Conservation (phyloP, 2,888 invertebrate genomes). For the Athalia rosae region DNA sequence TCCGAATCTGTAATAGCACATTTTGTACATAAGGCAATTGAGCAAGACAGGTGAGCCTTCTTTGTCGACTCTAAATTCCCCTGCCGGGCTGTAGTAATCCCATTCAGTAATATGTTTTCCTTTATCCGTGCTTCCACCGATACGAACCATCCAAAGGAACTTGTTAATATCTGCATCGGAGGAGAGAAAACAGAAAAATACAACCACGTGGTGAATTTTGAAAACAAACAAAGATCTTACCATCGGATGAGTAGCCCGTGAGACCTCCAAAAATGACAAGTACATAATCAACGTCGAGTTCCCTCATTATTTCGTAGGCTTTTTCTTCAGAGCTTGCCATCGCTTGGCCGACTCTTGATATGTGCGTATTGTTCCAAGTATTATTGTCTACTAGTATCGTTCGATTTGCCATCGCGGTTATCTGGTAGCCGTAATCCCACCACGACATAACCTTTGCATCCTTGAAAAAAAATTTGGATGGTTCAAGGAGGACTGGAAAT, state of each 20-base stretch:
- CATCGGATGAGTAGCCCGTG: slow-evolving; percentile 98
- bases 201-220: neutral
- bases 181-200: slow-evolving; percentile 18
- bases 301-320: slow-evolving; percentile 98
- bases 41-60: slow-evolving; percentile 94
- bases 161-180: slow-evolving; percentile 91
- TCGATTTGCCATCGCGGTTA: slow-evolving; percentile 99
- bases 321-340: slow-evolving; percentile 98
- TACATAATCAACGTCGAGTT: slow-evolving; percentile 98
- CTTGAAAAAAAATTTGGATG: slow-evolving; percentile 71
- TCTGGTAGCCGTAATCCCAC: slow-evolving; percentile 99
- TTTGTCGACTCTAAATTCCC: slow-evolving; percentile 97
- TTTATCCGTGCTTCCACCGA: slow-evolving; percentile 96
- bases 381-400: slow-evolving; percentile 99
- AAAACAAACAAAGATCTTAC: slow-evolving; percentile 72
- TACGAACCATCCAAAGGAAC: slow-evolving; percentile 99
- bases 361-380: slow-evolving; percentile 99
- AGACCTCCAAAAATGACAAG: slow-evolving; percentile 99
- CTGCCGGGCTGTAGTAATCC: slow-evolving; percentile 96
- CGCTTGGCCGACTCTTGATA: slow-evolving; percentile 97
- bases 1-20: slow-evolving; percentile 99
- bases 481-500: slow-evolving; percentile 38
- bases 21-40: slow-evolving; percentile 99
- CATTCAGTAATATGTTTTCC: slow-evolving; percentile 97
- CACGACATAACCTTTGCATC: slow-evolving; percentile 99